A percentile compares a stretch with the other conserved stretches of the same genome.
Conservation (phyloP, 2,797 vertebrate genomes). For the Podarcis siculus region DNA sequence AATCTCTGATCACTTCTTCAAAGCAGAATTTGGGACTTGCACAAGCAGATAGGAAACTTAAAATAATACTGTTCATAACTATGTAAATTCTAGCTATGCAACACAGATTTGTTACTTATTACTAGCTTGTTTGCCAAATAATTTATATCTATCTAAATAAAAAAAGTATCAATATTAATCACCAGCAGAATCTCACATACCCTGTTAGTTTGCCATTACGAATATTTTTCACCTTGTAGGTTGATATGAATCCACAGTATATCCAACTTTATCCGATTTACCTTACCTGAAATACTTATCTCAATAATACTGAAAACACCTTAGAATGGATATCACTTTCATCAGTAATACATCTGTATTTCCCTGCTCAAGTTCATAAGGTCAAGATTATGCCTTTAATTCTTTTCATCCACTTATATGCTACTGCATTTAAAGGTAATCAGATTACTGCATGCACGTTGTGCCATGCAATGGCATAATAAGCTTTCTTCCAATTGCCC, state of each 20-base stretch:
- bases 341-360: background rate
- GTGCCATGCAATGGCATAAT: background rate
- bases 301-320: background rate
- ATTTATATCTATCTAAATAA: background rate
- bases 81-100: background rate
- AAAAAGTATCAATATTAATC: background rate
- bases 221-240: background rate
- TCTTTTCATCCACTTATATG: constrained; percentile 19
- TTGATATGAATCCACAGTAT: background rate
- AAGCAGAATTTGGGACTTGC: background rate
- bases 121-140: background rate
- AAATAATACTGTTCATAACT: background rate
- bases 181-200: background rate
- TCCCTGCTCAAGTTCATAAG: background rate
- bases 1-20: background rate
- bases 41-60: background rate
- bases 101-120: too few relatives aligned
- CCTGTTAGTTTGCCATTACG: background rate
- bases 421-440: constrained; percentile 9
- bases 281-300: background rate
- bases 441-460: constrained; percentile 1
- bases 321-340: background rate
- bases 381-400: background rate
- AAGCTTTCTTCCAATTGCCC: background rate
- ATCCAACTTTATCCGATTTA: background rate